Conservation (phyloP, 2,888 invertebrate genomes). For the Sphaerophoria rueppellii region DNA sequence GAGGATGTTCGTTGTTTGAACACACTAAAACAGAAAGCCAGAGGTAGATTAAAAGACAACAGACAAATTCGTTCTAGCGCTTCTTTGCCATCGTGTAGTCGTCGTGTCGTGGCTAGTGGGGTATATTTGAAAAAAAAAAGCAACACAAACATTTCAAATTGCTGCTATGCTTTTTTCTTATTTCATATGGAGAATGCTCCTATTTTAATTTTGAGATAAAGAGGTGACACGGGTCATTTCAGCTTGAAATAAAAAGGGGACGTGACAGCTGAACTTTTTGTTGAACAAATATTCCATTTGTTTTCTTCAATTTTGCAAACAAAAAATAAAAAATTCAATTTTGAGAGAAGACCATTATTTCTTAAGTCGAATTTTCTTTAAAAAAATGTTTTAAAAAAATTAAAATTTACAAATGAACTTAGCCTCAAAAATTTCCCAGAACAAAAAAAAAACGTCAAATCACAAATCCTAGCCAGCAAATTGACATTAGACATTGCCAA, state of each 20-base stretch:
- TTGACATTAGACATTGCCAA: too few relatives aligned
- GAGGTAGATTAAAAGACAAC: conserved; percentile 48
- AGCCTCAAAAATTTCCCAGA: too few relatives aligned
- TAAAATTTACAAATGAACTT: too few relatives aligned
- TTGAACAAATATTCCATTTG: background rate
- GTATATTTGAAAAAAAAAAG: conserved; percentile 24
- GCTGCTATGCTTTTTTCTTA: conserved; percentile 14
- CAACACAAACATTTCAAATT: conserved; percentile 42
- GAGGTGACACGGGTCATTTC: conserved; percentile 52
- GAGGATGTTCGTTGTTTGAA: conserved; percentile 11
- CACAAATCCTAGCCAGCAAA: too few relatives aligned
- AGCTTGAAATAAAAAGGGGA: conserved; percentile 2
- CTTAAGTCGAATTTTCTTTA: too few relatives aligned
- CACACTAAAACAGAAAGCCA: conserved; percentile 27
- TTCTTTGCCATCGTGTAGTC: background rate
- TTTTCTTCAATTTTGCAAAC: too few relatives aligned
- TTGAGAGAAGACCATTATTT: too few relatives aligned
- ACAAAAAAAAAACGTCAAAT: too few relatives aligned
- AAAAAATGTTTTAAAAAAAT: too few relatives aligned
- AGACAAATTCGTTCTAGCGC: conserved; percentile 3
- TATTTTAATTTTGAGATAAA: conserved; percentile 47
- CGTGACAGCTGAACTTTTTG: conserved; percentile 47
- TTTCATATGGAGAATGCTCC: conserved; percentile 3
- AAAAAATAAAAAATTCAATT: too few relatives aligned
- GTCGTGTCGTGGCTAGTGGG: too few relatives aligned